phyloP scores from a whole-genome alignment of 1,140 invertebrate genomes.

The Eriocheir sinensis region DNA sequence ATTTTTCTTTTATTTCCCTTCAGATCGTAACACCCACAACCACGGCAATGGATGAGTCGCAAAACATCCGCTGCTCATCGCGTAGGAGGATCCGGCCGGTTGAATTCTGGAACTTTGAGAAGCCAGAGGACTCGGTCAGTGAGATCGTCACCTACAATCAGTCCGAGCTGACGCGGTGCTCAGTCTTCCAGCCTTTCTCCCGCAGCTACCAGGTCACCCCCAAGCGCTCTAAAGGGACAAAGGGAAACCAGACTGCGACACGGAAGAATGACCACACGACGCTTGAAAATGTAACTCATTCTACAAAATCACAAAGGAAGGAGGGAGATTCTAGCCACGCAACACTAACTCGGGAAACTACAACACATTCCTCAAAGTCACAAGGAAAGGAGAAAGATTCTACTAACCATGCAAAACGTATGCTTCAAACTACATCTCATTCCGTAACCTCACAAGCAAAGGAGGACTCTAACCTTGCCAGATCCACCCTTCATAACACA shows the following conservation, averaged over 20 bases:
- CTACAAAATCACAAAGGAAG: too few relatives aligned
- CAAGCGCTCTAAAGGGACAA: not conserved
- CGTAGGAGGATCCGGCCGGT: slow-evolving; percentile 16
- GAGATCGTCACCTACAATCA: slow-evolving; percentile 40
- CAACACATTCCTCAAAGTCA: too few relatives aligned
- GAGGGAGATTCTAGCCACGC: too few relatives aligned
- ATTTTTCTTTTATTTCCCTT: not conserved
- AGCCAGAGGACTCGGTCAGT: not conserved
- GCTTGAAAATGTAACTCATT: too few relatives aligned
- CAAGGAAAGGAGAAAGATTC: too few relatives aligned
- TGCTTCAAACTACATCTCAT: too few relatives aligned
- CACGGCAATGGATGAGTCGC: not conserved
- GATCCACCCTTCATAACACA: too few relatives aligned
- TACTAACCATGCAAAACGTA: too few relatives aligned
- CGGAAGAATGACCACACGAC: not conserved
- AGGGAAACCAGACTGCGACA: not conserved
- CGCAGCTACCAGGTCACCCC: not conserved
- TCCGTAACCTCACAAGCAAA: too few relatives aligned
- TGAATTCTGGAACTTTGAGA: slow-evolving; percentile 61
- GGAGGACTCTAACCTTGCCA: too few relatives aligned
- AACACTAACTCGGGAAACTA: too few relatives aligned
- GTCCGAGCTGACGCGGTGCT: not conserved
- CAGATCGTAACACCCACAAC: not conserved
- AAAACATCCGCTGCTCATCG: not conserved
- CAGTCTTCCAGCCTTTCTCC: not conserved